Percentiles rank a stretch among this genome's conserved stretches.
phyloP scores from a whole-genome alignment of 2,888 invertebrate genomes.

The Heterodera filipjevi region DNA sequence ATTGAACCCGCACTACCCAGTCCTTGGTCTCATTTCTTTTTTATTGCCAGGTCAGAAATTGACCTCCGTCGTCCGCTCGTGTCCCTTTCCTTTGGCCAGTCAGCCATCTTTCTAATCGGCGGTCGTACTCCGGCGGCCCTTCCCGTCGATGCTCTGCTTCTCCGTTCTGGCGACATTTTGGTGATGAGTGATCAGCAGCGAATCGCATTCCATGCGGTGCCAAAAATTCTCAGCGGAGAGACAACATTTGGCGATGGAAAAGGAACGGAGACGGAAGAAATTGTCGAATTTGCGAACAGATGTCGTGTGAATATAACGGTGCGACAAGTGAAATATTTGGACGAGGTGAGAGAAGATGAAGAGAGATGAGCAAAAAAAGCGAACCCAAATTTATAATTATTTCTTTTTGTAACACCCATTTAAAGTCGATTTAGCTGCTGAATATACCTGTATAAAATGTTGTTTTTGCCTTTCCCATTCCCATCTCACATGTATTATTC shows the following conservation, averaged over 20 bases:
- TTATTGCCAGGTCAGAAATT: slow-evolving; percentile 52
- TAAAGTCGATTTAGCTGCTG: no score
- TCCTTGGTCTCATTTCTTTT: slow-evolving; percentile 27
- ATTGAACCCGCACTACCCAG: no score
- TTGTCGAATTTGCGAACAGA: slow-evolving; percentile 72
- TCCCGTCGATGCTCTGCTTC: slow-evolving; percentile 70
- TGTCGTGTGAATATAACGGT: slow-evolving; percentile 92
- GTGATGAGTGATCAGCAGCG: slow-evolving; percentile 86
- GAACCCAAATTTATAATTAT: no score
- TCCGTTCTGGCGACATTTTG: slow-evolving; percentile 86
- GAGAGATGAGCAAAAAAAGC: no score
- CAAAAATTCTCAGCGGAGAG: slow-evolving; percentile 72
- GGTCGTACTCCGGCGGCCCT: slow-evolving; percentile 69
- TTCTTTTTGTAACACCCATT: no score
- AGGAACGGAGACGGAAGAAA: slow-evolving; percentile 66
- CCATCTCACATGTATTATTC: neutral
- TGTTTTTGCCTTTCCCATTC: neutral
- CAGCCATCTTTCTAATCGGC: slow-evolving; percentile 90
- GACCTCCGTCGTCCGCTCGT: slow-evolving; percentile 74
- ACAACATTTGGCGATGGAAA: slow-evolving; percentile 33
- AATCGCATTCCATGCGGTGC: slow-evolving; percentile 89
- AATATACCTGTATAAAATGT: no score
- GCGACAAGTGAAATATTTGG: slow-evolving; percentile 39
- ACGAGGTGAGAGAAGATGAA: neutral
- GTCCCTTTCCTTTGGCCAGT: slow-evolving; percentile 90